Base-by-base conservation (phyloP, 2,888 invertebrate species). In the Polia nebulosa region DNA sequence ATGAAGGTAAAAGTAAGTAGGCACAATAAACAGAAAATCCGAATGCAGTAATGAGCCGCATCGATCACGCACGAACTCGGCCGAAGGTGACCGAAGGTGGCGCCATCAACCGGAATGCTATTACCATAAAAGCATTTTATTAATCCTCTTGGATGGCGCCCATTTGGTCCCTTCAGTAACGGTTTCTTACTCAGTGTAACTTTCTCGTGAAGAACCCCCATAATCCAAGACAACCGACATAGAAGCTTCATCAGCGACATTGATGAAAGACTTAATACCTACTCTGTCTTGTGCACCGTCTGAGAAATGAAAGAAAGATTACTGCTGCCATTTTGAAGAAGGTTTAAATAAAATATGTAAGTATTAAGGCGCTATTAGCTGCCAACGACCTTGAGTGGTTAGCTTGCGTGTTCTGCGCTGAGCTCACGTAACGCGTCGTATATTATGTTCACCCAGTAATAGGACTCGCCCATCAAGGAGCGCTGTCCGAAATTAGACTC, bases 61-160 rank as follows among this genome's bases (percentile, higher is more conserved):
- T 82, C 72, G 77, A 81, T 88, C 85, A 86, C 69, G 83, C 82
- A 82, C 81, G 80, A 85, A 83, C 78, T 80, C 83, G 80, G 71
- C 57, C 67, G 80, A 82, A 82, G 75, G 66, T 88, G 80, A 64
- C 59, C 62, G 79, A 82, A 82, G 75, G 69, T 89, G 89, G 88
- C 89, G 90, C 90, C 89, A 87, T 79, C 75, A 52, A 70, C 76
- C 72, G 80, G 87, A 88, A 85, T 88, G 80, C 84, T 78, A 81
- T 85, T 80, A 81, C 80, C 76, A 80, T 80, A 78, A 55, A 76
- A 70, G 70, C 52, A 65, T 68, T 68, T 76, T 59, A 75, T 77
- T 86, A 82, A 82, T 82, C 86, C 85, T 87, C 79, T 76, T 72
- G 59, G 32, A 66, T 52, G 76, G 56, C 57, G 60, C 61, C 55